These are phyloP conservation scores for Tautogolabrus adspersus DNA, from an alignment of 2,113 vertebrate species.

Conservation along the genomic window DNA sequence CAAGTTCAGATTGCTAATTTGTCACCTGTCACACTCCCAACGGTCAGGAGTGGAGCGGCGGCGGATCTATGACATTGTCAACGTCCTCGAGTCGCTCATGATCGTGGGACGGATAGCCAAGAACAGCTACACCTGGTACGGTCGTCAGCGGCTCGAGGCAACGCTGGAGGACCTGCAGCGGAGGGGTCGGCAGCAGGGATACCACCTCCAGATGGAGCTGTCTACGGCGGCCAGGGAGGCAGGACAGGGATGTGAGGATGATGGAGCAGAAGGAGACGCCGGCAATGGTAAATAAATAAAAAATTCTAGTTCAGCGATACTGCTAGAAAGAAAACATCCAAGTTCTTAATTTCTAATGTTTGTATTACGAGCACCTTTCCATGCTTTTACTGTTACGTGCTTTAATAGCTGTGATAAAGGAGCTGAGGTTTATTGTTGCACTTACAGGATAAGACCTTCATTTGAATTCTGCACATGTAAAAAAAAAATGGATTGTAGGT, in stretches of 20 bases:
- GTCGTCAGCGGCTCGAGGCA: conserved; percentile 85
- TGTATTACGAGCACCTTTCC: neutral
- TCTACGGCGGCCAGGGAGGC: conserved; percentile 77
- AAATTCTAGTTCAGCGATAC: no score
- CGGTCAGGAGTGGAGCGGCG: conserved; percentile 91
- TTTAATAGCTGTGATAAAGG: neutral
- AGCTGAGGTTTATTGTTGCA: neutral
- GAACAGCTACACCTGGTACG: conserved; percentile 95
- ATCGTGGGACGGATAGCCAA: conserved; percentile 94
- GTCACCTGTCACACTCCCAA: neutral
- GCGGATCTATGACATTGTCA: conserved; percentile 96
- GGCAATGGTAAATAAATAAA: conserved; percentile 80
- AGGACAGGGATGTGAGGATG: conserved; percentile 64
- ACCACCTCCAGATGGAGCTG: conserved; percentile 88
- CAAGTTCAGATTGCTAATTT: no score
- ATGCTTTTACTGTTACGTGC: neutral
- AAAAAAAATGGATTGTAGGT: neutral
- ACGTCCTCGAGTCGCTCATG: conserved; percentile 91
- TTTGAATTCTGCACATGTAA: neutral
- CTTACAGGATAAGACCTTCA: neutral
- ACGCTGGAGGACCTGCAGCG: conserved; percentile 89
- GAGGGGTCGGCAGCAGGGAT: conserved; percentile 87
- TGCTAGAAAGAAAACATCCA: no score
- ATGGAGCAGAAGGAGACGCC: conserved; percentile 72
- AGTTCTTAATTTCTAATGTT: no score